Evolutionary conservation across 2,113 vertebrate genomes (phyloP), one percentile per base, ranked within the genome.

Genomic region (Delphinapterus leucas): DNA sequence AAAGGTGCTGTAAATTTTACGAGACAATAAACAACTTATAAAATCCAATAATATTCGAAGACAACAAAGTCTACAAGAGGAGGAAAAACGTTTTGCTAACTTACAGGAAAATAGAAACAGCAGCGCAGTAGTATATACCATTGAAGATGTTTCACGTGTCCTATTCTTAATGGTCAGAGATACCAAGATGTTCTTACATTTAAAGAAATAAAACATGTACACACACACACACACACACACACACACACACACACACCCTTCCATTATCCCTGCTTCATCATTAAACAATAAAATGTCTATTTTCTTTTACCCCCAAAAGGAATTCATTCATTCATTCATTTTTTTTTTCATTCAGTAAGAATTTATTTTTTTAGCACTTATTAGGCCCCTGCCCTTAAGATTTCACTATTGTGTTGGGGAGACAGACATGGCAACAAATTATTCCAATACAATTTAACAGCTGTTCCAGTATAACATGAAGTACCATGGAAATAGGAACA

Each of bases 1-100:
- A 96, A 93, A 86, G n/a, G 65, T 88, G 9, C 38, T 83, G 8
- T 88, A 87, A 91, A 79, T 92, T 95, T 91, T 67, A 96, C 13
- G 74, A 81, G 55, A 95, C 95, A 96, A 88, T 96, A 96, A 96
- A 93, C 44, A 94, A 95, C 25, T 77, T 95, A 88, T 65, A 91
- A 97, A 97, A 89, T 33, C 63, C 13, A 90, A 70, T 47, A 90
- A 61, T 90, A 93, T 71, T 70, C 82, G 96, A 95, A 86, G 73
- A 76, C 33, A 88, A 95, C 47, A 91, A 82, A 88, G 36, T 63
- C 55, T 31, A 49, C 47, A 23, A 71, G 61, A 93, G 67, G 20
- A 10, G 63, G 25, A 7, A 11, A 84, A 83, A 28, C 36, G 85
- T 61, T 84, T 90, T 47, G 13, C 25, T 55, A 93, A 67, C 25